These are phyloP conservation scores for Rhingia campestris DNA, from an alignment of 2,888 invertebrate species.

Conservation along the genomic window DNA sequence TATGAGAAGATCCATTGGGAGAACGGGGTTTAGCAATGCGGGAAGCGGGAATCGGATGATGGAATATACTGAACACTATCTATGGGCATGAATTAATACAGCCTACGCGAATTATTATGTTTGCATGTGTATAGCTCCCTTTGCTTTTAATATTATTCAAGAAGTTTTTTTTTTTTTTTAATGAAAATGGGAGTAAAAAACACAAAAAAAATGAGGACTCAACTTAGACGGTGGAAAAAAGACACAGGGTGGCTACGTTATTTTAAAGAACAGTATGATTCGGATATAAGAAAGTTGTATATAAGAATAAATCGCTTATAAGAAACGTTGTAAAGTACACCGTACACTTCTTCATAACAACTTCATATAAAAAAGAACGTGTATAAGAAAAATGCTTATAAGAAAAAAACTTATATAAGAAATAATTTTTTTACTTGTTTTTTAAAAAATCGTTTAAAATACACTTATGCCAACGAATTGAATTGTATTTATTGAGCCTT, in stretches of 20 bases:
- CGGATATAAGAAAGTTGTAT: neutral
- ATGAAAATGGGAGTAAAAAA: conserved; percentile 6
- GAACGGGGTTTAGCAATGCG: conserved; percentile 31
- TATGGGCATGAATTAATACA: conserved; percentile 46
- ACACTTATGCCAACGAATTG: too few relatives aligned
- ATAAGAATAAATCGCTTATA: neutral
- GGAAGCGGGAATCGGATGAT: conserved; percentile 30
- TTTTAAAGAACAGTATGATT: neutral
- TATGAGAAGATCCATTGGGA: conserved; percentile 17
- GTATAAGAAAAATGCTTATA: too few relatives aligned
- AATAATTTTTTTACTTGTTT: too few relatives aligned
- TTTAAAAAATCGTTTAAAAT: too few relatives aligned
- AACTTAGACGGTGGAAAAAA: neutral
- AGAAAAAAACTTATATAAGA: too few relatives aligned
- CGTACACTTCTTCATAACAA: too few relatives aligned
- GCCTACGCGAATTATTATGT: conserved; percentile 43
- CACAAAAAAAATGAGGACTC: neutral
- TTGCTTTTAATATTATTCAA: conserved; percentile 1
- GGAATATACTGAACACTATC: conserved; percentile 34
- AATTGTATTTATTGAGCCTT: too few relatives aligned
- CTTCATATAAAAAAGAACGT: too few relatives aligned
- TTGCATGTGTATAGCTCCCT: conserved; percentile 6
- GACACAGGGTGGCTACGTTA: conserved; percentile 24
- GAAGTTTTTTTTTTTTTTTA: neutral
- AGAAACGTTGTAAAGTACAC: too few relatives aligned